Conservation (phyloP, 2,888 invertebrate genomes). For the Cantharis flavilabris region DNA sequence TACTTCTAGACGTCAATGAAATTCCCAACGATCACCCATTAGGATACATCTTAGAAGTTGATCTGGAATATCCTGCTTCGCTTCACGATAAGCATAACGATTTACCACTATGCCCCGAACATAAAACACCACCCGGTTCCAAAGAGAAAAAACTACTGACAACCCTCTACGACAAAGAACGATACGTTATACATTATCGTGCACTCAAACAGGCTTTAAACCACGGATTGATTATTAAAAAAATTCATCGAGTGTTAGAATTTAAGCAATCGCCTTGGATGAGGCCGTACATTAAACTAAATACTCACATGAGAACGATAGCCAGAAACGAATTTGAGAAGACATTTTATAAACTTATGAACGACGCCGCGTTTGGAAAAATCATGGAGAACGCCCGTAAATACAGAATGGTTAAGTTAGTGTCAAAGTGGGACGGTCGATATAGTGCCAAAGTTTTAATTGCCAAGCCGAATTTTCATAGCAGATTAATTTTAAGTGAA, state of each 20-base stretch:
- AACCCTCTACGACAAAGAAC: too few species aligned
- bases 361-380: constrained; percentile 43
- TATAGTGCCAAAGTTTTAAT: constrained; percentile 41
- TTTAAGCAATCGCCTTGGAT: constrained; percentile 49
- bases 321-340: constrained; percentile 28
- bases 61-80: too few species aligned
- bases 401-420: constrained; percentile 40
- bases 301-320: constrained; percentile 42
- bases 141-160: too few species aligned
- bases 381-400: constrained; percentile 50
- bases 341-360: constrained; percentile 46
- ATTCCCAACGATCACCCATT: too few species aligned
- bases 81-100: too few species aligned
- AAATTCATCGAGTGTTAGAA: constrained; percentile 42
- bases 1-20: too few species aligned
- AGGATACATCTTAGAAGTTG: too few species aligned
- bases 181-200: constrained; percentile 32
- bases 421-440: constrained; percentile 33
- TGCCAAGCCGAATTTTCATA: constrained; percentile 33
- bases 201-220: constrained; percentile 38
- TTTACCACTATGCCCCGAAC: too few species aligned
- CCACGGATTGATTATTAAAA: constrained; percentile 37
- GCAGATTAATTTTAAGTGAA: constrained; percentile 24
- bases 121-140: too few species aligned
- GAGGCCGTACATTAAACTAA: constrained; percentile 47